Conservation (phyloP, 2,888 invertebrate genomes). For the Coleophora deauratella region DNA sequence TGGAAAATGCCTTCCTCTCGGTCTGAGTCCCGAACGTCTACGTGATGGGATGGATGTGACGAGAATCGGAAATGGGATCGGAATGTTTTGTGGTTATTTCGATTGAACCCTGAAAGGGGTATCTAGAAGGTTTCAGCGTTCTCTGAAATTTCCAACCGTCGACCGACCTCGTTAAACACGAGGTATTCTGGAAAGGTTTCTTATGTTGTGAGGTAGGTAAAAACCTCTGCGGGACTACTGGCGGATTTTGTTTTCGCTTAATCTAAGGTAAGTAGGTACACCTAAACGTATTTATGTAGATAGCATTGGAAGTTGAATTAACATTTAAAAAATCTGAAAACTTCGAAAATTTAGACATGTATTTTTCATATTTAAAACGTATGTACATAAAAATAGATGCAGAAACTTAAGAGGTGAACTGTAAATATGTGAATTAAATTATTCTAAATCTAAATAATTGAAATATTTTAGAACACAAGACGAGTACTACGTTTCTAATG, state of each 20-base stretch:
- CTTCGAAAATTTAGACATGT: too few relatives aligned
- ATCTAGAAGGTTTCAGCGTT: constrained; percentile 18
- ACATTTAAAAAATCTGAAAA: too few relatives aligned
- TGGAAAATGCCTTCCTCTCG: constrained; percentile 35
- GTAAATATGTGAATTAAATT: too few relatives aligned
- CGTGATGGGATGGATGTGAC: constrained; percentile 58
- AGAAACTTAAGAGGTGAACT: too few relatives aligned
- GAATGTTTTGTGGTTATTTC: constrained; percentile 66
- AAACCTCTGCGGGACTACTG: not conserved
- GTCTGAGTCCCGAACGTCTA: constrained; percentile 28
- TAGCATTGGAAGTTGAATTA: too few relatives aligned
- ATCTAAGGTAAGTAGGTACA: too few relatives aligned
- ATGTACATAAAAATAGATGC: too few relatives aligned
- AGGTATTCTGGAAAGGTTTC: constrained; percentile 40
- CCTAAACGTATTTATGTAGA: too few relatives aligned
- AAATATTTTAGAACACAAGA: too few relatives aligned
- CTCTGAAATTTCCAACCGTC: constrained; percentile 47
- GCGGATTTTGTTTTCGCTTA: not conserved
- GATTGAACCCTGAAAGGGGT: constrained; percentile 61
- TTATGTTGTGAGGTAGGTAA: constrained; percentile 12
- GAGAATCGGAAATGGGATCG: constrained; percentile 59
- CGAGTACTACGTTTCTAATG: too few relatives aligned
- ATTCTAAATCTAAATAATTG: too few relatives aligned
- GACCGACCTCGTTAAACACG: constrained; percentile 46
- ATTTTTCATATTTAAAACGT: too few relatives aligned